Percentiles rank a stretch among this genome's conserved stretches.
Evolutionary conservation across 2,797 vertebrate species (phyloP).

Genomic region (Lepilemur ruficaudatus): DNA sequence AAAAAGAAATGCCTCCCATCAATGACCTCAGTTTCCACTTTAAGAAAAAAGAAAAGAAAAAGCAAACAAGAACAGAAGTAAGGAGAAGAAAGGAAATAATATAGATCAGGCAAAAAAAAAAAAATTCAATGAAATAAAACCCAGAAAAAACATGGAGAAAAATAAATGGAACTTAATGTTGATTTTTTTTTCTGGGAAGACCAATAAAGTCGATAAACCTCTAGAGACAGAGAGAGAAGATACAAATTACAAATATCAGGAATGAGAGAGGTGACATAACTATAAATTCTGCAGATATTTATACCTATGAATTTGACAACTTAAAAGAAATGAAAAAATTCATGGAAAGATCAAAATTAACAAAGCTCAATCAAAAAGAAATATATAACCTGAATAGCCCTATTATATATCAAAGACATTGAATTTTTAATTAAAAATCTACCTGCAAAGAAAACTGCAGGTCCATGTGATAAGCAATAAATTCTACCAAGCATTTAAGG

Average conservation of each 20-base stretch:
- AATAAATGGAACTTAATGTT: not conserved
- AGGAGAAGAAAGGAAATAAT: not conserved
- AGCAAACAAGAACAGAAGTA: not conserved
- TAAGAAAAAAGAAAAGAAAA: not conserved
- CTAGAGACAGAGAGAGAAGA: not conserved
- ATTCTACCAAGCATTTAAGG: not conserved
- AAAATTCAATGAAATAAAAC: not conserved
- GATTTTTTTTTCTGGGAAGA: not conserved
- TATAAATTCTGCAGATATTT: not conserved
- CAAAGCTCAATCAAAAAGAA: not conserved
- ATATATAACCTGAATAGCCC: not conserved
- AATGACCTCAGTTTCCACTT: not conserved
- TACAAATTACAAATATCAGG: not conserved
- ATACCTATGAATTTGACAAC: not conserved
- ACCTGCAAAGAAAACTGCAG: not conserved
- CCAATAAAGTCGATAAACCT: not conserved
- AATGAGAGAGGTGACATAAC: not conserved
- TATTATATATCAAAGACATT: not conserved
- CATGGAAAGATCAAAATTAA: not conserved
- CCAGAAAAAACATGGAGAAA: not conserved
- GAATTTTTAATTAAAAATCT: slow-evolving; percentile 22
- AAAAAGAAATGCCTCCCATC: slow-evolving; percentile 1
- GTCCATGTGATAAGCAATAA: not conserved
- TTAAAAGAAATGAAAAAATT: not conserved
- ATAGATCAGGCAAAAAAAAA: not conserved